These are phyloP conservation scores for Luperina nickerlii DNA, from an alignment of 2,888 invertebrate species.

Conservation along the genomic window DNA sequence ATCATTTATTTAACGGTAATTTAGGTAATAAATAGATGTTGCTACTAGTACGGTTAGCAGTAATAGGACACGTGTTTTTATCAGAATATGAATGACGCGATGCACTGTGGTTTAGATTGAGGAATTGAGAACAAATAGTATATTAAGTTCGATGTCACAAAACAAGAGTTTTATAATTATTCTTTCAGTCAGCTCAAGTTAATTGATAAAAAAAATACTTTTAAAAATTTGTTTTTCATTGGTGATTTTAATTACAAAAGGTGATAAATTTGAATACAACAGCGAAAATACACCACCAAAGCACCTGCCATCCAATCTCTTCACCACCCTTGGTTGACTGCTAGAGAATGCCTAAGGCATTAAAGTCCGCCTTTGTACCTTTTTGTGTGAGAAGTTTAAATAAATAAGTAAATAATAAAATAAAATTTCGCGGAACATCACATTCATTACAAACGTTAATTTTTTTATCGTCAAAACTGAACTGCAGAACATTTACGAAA, in stretches of 20 bases:
- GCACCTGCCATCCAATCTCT: too few relatives aligned
- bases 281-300: too few relatives aligned
- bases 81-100: not conserved
- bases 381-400: too few relatives aligned
- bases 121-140: not conserved
- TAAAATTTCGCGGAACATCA: not conserved
- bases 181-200: not conserved
- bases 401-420: too few relatives aligned
- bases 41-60: not conserved
- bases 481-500: not conserved
- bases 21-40: slow-evolving; percentile 24
- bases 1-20: slow-evolving; percentile 24
- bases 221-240: not conserved
- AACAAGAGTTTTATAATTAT: not conserved
- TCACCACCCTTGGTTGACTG: too few relatives aligned
- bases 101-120: not conserved
- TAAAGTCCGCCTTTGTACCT: too few relatives aligned
- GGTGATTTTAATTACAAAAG: not conserved
- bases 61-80: not conserved
- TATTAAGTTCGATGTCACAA: not conserved
- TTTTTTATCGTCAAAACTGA: not conserved
- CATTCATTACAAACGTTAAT: not conserved
- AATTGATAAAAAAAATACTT: not conserved
- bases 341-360: too few relatives aligned
- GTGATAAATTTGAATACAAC: not conserved